Evolutionary conservation across 2,888 invertebrate species (phyloP).

Genomic region (Caenorhabditis imperialis): DNA sequence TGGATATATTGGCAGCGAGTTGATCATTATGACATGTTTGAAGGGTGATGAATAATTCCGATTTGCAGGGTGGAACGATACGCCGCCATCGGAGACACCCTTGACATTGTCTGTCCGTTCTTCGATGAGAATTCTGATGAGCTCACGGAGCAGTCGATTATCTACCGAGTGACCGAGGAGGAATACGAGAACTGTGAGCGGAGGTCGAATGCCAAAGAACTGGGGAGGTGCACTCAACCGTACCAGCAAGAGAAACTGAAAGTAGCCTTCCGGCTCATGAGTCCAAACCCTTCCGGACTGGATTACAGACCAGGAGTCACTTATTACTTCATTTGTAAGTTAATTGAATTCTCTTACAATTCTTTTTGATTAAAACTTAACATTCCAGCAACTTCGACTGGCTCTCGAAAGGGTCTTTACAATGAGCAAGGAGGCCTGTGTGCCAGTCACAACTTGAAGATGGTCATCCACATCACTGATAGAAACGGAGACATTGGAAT

Average conservation of each 20-base stretch:
- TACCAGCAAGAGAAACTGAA: constrained; percentile 61
- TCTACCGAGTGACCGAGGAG: constrained; percentile 64
- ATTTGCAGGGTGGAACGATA: constrained; percentile 62
- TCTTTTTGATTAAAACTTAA: background rate
- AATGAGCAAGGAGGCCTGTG: constrained; percentile 65
- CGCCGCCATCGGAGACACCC: constrained; percentile 64
- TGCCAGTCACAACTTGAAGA: constrained; percentile 67
- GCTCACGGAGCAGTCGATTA: constrained; percentile 63
- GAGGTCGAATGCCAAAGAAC: constrained; percentile 56
- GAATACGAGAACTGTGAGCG: constrained; percentile 65
- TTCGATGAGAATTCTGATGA: constrained; percentile 50
- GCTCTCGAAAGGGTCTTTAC: constrained; percentile 56
- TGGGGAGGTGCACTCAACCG: constrained; percentile 62
- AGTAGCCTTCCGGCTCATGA: constrained; percentile 61
- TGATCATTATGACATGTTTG: too few species aligned
- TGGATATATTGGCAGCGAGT: too few species aligned
- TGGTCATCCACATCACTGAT: constrained; percentile 65
- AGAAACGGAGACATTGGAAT: constrained; percentile 59
- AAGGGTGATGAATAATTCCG: too few species aligned
- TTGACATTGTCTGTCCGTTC: constrained; percentile 66
- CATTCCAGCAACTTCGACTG: constrained; percentile 69
- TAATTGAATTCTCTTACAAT: constrained; percentile 1
- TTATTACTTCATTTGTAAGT: constrained; percentile 68
- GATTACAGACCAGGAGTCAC: constrained; percentile 63
- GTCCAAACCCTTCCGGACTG: constrained; percentile 64